A percentile compares a stretch with the other conserved stretches of the same genome.
phyloP scores from a whole-genome alignment of 2,113 vertebrate genomes.

The Gymnocephalus cernua region DNA sequence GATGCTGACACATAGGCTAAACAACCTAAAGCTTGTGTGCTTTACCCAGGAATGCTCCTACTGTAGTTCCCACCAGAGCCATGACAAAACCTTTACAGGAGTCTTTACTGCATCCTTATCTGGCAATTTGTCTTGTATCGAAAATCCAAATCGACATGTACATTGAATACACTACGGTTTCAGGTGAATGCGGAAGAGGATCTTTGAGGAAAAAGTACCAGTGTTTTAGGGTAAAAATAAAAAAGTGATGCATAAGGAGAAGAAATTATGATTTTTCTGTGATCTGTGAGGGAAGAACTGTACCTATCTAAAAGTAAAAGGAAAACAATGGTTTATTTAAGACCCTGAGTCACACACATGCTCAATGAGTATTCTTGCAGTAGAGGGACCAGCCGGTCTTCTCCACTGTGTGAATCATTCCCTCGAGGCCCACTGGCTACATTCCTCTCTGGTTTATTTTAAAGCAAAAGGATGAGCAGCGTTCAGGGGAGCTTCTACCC shows the following conservation, averaged over 20 bases:
- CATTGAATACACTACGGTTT: not conserved
- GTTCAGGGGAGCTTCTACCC: slow-evolving; percentile 44
- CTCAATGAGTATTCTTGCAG: slow-evolving; percentile 35
- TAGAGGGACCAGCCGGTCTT: slow-evolving; percentile 35
- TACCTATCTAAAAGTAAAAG: not conserved
- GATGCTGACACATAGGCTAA: slow-evolving; percentile 8
- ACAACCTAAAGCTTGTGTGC: slow-evolving; percentile 8
- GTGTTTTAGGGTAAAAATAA: not conserved
- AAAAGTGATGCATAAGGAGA: not conserved
- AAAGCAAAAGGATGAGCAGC: slow-evolving; percentile 78
- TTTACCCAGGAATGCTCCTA: slow-evolving; percentile 29
- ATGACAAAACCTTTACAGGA: slow-evolving; percentile 26
- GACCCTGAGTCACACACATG: not conserved
- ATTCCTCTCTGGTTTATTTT: slow-evolving; percentile 83
- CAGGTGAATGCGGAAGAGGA: not conserved
- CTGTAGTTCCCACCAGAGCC: slow-evolving; percentile 18
- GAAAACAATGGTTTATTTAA: slow-evolving; percentile 39
- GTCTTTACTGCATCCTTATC: not conserved
- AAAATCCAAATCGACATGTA: slow-evolving; percentile 13
- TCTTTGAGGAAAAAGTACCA: not conserved
- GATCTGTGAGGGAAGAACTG: not conserved
- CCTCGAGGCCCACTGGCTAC: slow-evolving; percentile 60
- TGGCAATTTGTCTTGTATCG: not conserved
- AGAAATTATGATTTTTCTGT: not conserved
- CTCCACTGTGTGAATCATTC: slow-evolving; percentile 62